Evolutionary conservation across 2,888 invertebrate genomes (phyloP), one percentile per base, ranked within the genome.

Genomic region (Fragum fragum): DNA sequence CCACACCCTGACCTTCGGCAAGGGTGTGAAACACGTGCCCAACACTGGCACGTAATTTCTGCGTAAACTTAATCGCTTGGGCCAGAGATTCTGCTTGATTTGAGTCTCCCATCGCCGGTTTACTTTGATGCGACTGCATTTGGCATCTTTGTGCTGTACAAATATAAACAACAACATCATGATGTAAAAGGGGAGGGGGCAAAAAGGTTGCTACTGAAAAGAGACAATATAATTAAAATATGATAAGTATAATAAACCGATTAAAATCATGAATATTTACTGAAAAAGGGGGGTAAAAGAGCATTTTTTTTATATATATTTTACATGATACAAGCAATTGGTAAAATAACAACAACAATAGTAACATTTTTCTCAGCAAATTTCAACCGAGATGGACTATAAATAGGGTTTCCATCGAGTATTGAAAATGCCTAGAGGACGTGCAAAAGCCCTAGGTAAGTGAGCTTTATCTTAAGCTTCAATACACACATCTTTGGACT

Each of bases 21-120:
- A 93, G 83, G 32, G 90, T 89, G 55, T 92, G 89, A 86, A 92
- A 92, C 1, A 93, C 91, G 68, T 90, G 89, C 6, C 91, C 89
- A 14, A 93, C 92, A 66, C 91, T 92, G 2, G 91, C 87, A 21
- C 93, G 83, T 0, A 93, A 87, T 55, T 91, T 92, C 78, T 93
- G 93, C 26, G 91, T 91, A 7, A 90, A 76, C 76, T 85, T 88
- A n/a, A 93, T 87, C 0, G 92, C 91, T 72, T 90, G 89, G 16
- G 85, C 81, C 11, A 92, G 80, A 36, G 86, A 83, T 42, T 91
- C 92, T 5, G 88, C 83, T 73, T 90, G 90, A 71, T 86, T 83
- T 55, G 86, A 53, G 32, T 76, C 76, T 7, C 29, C 70, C 52
- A 70, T 63, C n/a, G 39, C 39, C 39, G 47, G 47, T 47, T 47